Conservation (phyloP, 2,797 vertebrate species). For the Nannoperca obscura region DNA sequence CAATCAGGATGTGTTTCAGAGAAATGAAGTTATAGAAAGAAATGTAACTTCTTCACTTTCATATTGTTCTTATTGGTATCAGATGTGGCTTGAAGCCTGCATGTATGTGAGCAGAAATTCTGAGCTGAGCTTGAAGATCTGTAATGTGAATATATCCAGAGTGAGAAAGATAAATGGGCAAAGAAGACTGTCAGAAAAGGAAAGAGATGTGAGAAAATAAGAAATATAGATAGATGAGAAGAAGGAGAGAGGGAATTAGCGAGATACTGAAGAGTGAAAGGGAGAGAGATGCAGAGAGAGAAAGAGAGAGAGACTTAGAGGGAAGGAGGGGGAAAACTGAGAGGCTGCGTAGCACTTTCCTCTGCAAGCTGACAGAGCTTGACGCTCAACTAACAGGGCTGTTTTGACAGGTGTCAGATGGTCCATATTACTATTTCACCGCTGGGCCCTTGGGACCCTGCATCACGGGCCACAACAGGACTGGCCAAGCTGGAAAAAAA, state of each 20-base stretch:
- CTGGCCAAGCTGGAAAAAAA: constrained; percentile 77
- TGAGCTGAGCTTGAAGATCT: constrained; percentile 10
- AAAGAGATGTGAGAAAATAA: constrained; percentile 59
- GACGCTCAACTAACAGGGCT: constrained; percentile 86
- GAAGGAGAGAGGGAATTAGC: constrained; percentile 45
- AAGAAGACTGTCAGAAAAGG: constrained; percentile 24
- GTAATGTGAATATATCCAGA: constrained; percentile 22
- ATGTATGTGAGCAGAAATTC: constrained; percentile 15
- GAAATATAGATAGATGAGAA: constrained; percentile 48
- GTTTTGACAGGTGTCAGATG: constrained; percentile 92
- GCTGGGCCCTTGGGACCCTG: constrained; percentile 81
- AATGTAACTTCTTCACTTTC: constrained; percentile 6
- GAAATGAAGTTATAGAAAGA: constrained; percentile 16
- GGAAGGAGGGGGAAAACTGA: constrained; percentile 70
- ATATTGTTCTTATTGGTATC: constrained; percentile 6
- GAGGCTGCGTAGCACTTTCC: constrained; percentile 80
- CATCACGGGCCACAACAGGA: constrained; percentile 83
- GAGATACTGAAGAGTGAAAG: constrained; percentile 43
- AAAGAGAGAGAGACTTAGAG: constrained; percentile 43
- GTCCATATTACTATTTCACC: constrained; percentile 87
- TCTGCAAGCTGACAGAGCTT: constrained; percentile 84
- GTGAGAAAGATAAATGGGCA: constrained; percentile 39
- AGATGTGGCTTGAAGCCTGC: not conserved
- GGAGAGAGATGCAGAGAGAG: constrained; percentile 44
- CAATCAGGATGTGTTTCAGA: not conserved